phyloP scores from a whole-genome alignment of 35 echinoderm and acorn worm species.

The Ophioderma brevispina region DNA sequence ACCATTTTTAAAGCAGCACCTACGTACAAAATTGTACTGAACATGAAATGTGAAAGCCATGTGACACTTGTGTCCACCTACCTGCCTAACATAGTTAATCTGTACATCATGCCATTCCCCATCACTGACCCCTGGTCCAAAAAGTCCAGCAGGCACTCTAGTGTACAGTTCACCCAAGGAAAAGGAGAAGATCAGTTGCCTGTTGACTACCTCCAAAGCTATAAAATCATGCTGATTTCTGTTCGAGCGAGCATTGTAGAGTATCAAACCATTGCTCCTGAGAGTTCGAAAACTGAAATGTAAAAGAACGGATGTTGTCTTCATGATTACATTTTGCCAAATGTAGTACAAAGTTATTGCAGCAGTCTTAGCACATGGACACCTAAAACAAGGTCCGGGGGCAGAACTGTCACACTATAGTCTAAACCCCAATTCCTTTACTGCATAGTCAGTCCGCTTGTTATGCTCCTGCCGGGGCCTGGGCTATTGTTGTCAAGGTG shows the following conservation, averaged over 20 bases:
- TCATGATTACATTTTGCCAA: neutral
- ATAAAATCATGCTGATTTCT: constrained; percentile 93
- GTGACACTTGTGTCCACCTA: too few species aligned
- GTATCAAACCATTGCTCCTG: constrained; percentile 88
- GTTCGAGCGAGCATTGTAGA: constrained; percentile 99
- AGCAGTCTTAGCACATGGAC: too few species aligned
- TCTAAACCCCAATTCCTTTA: too few species aligned
- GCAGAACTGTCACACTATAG: too few species aligned
- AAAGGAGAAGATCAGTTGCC: constrained; percentile 87
- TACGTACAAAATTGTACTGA: too few species aligned
- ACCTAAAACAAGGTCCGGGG: too few species aligned
- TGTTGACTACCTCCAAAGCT: constrained; percentile 85
- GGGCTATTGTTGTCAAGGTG: too few species aligned
- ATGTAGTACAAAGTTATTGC: too few species aligned
- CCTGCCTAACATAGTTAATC: constrained; percentile 71
- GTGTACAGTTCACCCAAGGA: constrained; percentile 69
- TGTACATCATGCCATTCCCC: constrained; percentile 90
- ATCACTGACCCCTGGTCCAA: constrained; percentile 89
- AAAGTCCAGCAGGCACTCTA: constrained; percentile 70
- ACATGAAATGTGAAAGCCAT: too few species aligned
- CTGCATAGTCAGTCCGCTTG: too few species aligned
- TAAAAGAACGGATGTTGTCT: neutral
- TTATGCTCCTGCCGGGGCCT: too few species aligned
- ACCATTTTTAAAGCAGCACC: too few species aligned
- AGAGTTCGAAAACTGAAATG: constrained; percentile 85